Percentiles rank a stretch among this genome's conserved stretches.
phyloP scores from a whole-genome alignment of 2,797 vertebrate species.

The Moxostoma hubbsi region DNA sequence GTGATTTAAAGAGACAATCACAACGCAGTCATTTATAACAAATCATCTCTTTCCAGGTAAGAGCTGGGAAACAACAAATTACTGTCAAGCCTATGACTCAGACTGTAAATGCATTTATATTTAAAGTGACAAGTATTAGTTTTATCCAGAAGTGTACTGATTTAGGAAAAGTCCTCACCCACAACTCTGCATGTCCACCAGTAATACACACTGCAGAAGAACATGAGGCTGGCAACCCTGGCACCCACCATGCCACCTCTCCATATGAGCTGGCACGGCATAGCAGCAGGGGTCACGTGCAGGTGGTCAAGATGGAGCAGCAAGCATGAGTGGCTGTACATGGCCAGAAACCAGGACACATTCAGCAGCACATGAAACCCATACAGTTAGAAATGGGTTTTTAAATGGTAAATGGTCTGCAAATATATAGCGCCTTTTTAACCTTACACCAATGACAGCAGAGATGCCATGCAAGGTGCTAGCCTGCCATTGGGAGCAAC shows the following conservation, averaged over 20 bases:
- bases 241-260: slow-evolving; percentile 85
- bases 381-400: not conserved
- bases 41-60: slow-evolving; percentile 2
- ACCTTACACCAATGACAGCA: too few species aligned
- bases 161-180: slow-evolving; percentile 70
- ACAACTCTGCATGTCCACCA: slow-evolving; percentile 84
- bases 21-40: slow-evolving; percentile 36
- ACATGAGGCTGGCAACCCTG: slow-evolving; percentile 80
- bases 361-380: slow-evolving; percentile 70
- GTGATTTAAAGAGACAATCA: not conserved
- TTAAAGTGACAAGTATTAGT: not conserved
- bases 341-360: slow-evolving; percentile 85
- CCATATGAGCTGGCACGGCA: slow-evolving; percentile 88
- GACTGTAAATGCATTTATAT: not conserved
- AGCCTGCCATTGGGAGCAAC: too few species aligned
- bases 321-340: slow-evolving; percentile 75
- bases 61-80: not conserved
- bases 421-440: too few species aligned
- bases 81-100: not conserved
- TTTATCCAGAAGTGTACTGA: not conserved
- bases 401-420: too few species aligned
- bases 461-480: too few species aligned
- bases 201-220: slow-evolving; percentile 82
- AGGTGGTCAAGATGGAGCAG: slow-evolving; percentile 80
- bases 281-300: slow-evolving; percentile 72